Percentiles rank a stretch among this genome's conserved stretches.
Evolutionary conservation across 2,797 vertebrate species (phyloP).

Genomic region (Delichon dasypus): DNA sequence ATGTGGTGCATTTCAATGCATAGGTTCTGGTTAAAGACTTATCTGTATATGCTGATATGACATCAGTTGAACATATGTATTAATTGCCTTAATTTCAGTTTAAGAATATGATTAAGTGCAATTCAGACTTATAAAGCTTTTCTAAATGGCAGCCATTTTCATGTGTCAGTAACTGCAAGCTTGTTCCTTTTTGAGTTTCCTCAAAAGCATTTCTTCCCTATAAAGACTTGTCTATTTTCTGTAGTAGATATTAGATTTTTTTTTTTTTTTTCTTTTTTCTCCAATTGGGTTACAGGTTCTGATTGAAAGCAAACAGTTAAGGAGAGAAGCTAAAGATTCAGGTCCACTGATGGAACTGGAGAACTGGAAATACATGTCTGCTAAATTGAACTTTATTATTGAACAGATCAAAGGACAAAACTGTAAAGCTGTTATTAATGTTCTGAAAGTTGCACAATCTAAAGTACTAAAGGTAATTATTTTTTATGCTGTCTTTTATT

Average conservation of each 20-base stretch:
- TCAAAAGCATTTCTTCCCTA: neutral
- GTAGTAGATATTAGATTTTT: neutral
- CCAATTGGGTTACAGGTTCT: conserved; percentile 74
- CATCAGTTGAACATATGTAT: neutral
- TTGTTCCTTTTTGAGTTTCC: neutral
- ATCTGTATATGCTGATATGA: neutral
- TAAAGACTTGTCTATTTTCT: neutral
- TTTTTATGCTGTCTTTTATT: neutral
- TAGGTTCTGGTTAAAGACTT: neutral
- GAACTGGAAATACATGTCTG: conserved; percentile 82
- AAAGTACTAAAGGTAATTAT: conserved; percentile 78
- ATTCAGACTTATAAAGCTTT: neutral
- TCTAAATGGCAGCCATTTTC: neutral
- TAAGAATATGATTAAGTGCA: neutral
- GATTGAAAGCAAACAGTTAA: conserved; percentile 78
- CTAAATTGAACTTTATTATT: conserved; percentile 82
- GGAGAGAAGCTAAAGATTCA: conserved; percentile 75
- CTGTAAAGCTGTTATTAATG: conserved; percentile 79
- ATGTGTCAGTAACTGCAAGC: neutral
- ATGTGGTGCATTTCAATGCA: neutral
- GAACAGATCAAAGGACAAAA: conserved; percentile 80
- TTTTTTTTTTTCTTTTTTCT: neutral
- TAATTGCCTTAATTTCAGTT: neutral
- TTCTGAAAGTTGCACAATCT: conserved; percentile 78
- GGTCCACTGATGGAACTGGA: conserved; percentile 83